Base-by-base conservation (phyloP, 2,888 invertebrate species). In the Leucophenga maculata region DNA sequence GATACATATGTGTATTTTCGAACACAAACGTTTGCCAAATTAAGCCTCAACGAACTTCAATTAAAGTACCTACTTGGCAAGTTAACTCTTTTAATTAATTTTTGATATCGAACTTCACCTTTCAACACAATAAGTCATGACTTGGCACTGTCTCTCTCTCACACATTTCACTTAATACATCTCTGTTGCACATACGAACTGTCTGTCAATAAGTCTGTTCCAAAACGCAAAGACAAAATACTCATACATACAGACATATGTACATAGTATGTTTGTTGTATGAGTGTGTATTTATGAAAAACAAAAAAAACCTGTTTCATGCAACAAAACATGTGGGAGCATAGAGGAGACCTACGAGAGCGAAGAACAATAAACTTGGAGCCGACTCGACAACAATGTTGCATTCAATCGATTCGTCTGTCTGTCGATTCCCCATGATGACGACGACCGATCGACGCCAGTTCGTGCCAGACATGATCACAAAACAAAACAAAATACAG, bases 401-500 rank as follows among this genome's bases (percentile, higher is more conserved):
- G 16, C 50, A 50, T 16, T 50, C n/a, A n/a, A n/a, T n/a, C n/a
- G 50, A 50, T 50, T 6, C 18, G 16, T 16, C 18, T n/a, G 18
- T 50, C 16, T n/a, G n/a, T n/a, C n/a, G n/a, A n/a, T n/a, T n/a
- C n/a, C 11, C 11, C 8, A 52, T n/a, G 54, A 54, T 6, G 54
- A 26, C 26, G 31, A 26, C 57, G 31, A 26, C 57, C 26, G 72
- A 77, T 76, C 81, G 74, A 77, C 60, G 39, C 39, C 60, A 32
- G 39, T n/a, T 39, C 78, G 75, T 75, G 72, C 78, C 82, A 80
- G 80, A 80, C 82, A 80, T 80, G 80, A 82, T 82, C 80, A 80
- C 39, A 39, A 39, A 8, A 39, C 39, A 39, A 8, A 39, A 11
- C n/a, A n/a, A 32, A 3, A 32, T 32, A 32, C 32, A 32, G 3